These are phyloP conservation scores for Parazoanthus swiftii DNA, from an alignment of 92 coral and sea anemone genomes.

Conservation along the genomic window DNA sequence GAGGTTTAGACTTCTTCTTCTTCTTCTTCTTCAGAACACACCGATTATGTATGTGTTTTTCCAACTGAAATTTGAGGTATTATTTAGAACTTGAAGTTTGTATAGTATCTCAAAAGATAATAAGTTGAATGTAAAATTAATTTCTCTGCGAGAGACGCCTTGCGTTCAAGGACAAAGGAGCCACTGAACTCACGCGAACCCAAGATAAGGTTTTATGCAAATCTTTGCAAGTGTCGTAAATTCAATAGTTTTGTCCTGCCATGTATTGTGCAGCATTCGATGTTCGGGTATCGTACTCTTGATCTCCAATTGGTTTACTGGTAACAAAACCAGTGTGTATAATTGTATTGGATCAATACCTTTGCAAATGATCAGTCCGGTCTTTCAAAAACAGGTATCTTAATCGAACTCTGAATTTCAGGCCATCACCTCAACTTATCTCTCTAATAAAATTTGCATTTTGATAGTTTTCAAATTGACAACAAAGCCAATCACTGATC, in stretches of 20 bases:
- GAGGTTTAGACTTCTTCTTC: too few species aligned
- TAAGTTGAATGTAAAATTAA: neutral
- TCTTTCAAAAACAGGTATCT: neutral
- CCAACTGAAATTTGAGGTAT: neutral
- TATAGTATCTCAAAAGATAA: neutral
- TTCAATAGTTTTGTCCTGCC: neutral
- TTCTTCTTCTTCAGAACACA: too few species aligned
- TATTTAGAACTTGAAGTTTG: neutral
- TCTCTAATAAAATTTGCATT: neutral
- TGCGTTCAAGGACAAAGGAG: neutral
- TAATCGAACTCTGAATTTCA: too few species aligned
- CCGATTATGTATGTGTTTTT: too few species aligned
- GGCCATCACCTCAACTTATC: neutral
- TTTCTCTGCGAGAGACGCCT: neutral
- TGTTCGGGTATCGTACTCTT: too few species aligned
- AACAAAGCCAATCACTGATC: neutral
- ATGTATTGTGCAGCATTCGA: neutral
- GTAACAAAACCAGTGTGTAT: neutral
- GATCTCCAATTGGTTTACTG: neutral
- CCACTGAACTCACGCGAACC: neutral
- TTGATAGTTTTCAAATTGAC: neutral
- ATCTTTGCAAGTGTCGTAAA: neutral
- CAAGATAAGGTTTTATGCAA: neutral
- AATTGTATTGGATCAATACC: neutral
- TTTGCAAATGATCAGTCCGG: too few species aligned